Evolutionary conservation across 2,888 invertebrate genomes (phyloP).

Genomic region (Arrhopalites spinosus): DNA sequence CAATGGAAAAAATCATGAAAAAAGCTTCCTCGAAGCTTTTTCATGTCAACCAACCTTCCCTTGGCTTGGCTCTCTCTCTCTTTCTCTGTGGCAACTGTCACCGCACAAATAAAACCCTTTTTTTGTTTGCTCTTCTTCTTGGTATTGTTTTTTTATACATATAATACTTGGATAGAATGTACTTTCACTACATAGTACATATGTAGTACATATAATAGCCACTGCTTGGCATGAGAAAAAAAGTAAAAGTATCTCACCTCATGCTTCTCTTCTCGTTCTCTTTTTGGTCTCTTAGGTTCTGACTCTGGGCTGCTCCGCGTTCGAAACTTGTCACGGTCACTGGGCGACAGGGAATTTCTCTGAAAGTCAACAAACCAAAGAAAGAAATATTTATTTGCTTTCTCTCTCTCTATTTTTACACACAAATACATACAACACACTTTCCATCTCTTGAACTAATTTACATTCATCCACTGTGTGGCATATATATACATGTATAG

Average conservation of each 20-base stretch:
- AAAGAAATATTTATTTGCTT: conserved; percentile 7
- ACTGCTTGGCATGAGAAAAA: not conserved
- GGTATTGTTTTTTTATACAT: not conserved
- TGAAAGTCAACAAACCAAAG: conserved; percentile 61
- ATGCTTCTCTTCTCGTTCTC: conserved; percentile 61
- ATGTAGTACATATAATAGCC: not conserved
- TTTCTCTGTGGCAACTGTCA: not conserved
- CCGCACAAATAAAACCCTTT: not conserved
- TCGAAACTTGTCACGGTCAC: conserved; percentile 80
- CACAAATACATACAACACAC: conserved; percentile 23
- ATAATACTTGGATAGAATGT: too few relatives aligned
- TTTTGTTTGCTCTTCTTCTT: not conserved
- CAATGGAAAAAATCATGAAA: not conserved
- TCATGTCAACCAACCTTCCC: too few relatives aligned
- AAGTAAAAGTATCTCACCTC: not conserved
- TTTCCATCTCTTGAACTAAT: conserved; percentile 21
- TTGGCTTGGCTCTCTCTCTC: too few relatives aligned
- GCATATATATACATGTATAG: too few relatives aligned
- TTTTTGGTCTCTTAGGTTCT: conserved; percentile 69
- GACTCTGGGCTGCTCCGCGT: conserved; percentile 72
- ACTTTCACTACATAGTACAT: too few relatives aligned
- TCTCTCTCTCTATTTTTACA: not conserved
- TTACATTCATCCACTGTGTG: conserved; percentile 21
- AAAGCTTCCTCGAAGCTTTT: too few relatives aligned
- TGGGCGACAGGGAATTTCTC: conserved; percentile 85